Evolutionary conservation across 2,113 vertebrate genomes (phyloP).

Genomic region (Prionailurus bengalensis): DNA sequence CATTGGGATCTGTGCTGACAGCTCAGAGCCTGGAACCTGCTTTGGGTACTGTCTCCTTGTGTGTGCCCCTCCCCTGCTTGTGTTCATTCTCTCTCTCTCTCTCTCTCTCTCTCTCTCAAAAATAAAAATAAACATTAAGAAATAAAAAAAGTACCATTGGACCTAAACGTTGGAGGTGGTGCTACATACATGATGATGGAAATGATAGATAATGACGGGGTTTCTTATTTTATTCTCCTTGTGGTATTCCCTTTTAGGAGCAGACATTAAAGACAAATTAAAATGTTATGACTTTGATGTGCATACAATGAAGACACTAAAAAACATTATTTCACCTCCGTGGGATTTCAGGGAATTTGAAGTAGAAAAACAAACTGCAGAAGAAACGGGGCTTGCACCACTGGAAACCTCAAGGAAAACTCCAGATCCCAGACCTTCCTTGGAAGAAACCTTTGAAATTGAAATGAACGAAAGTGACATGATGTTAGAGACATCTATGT

Average conservation of each 20-base stretch:
- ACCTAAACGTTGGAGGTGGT: neutral
- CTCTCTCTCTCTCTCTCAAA: no score
- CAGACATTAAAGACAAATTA: conserved; percentile 98
- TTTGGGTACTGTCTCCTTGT: no score
- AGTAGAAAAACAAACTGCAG: conserved; percentile 90
- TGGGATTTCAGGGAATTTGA: conserved; percentile 92
- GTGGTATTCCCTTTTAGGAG: conserved; percentile 89
- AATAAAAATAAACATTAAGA: no score
- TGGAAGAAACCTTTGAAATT: conserved; percentile 95
- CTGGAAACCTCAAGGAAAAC: conserved; percentile 94
- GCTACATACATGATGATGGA: neutral
- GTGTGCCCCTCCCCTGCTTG: no score
- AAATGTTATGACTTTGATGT: conserved; percentile 93
- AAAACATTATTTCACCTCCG: conserved; percentile 95
- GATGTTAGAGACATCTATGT: conserved; percentile 98
- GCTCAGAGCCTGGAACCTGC: no score
- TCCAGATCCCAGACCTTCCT: conserved; percentile 91
- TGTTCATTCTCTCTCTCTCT: no score
- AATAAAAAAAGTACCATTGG: neutral
- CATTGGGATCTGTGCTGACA: no score
- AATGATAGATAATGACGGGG: neutral
- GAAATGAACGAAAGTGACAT: conserved; percentile 99
- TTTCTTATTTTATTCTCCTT: conserved; percentile 54
- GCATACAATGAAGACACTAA: conserved; percentile 94
- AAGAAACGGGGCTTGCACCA: conserved; percentile 91